A percentile compares a stretch with the other conserved stretches of the same genome.
These are phyloP conservation scores for Pristionchus exspectatus DNA, from an alignment of 2,888 invertebrate species.

Conservation along the genomic window DNA sequence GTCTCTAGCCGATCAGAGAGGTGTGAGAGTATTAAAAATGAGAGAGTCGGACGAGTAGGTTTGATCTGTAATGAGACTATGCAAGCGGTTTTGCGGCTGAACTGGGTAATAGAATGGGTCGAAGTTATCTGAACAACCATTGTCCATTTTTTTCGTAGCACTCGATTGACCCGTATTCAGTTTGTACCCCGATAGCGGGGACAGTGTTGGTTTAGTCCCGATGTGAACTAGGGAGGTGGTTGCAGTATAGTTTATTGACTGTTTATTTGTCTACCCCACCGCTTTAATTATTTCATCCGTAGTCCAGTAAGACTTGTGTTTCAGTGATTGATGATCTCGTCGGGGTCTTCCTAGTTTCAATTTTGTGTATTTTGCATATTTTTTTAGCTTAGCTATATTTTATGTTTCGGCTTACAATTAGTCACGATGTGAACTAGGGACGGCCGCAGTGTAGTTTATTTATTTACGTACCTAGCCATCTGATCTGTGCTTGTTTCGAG, in stretches of 20 bases:
- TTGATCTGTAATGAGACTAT: neutral
- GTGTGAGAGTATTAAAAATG: too few relatives aligned
- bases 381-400: too few relatives aligned
- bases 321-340: neutral
- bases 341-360: neutral
- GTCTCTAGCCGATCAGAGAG: too few relatives aligned
- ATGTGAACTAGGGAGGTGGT: neutral
- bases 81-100: slow-evolving; percentile 10
- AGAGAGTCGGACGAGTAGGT: neutral
- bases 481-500: neutral
- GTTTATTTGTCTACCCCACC: too few relatives aligned
- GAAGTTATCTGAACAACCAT: slow-evolving; percentile 11
- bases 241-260: neutral
- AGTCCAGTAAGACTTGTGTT: neutral
- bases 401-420: too few relatives aligned
- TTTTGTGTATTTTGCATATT: too few relatives aligned
- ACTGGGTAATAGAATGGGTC: neutral
- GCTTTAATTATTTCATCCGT: neutral
- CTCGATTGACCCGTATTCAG: slow-evolving; percentile 6
- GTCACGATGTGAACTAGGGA: too few relatives aligned
- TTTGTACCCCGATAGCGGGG: neutral
- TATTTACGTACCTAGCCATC: too few relatives aligned
- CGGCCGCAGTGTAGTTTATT: too few relatives aligned
- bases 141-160: neutral
- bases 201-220: neutral